These are phyloP conservation scores for Kryphioiulus occultus DNA, from an alignment of 2,888 invertebrate species.

Conservation along the genomic window DNA sequence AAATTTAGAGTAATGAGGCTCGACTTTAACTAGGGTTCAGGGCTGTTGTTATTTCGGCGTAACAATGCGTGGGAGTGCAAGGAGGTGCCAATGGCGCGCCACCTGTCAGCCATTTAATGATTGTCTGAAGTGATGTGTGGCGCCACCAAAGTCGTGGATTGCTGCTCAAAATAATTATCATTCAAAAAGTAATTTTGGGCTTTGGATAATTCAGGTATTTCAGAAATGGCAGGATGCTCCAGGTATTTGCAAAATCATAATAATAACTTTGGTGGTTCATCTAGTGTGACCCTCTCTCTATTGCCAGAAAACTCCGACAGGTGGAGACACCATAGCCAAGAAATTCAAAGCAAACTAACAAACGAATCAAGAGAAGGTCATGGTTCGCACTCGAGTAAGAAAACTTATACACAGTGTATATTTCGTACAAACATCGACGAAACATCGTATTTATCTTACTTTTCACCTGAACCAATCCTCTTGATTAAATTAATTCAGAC, in stretches of 20 bases:
- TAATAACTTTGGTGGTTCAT: neutral
- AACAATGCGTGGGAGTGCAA: slow-evolving; percentile 10
- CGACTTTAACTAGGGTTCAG: neutral
- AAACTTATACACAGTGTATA: no score
- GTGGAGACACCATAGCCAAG: neutral
- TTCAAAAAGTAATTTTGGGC: neutral
- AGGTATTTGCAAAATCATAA: slow-evolving; percentile 18
- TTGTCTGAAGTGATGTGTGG: slow-evolving; percentile 32
- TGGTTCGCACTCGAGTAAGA: neutral
- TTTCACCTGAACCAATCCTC: no score
- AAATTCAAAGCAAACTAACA: no score
- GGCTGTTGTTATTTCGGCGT: neutral
- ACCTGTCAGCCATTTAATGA: slow-evolving; percentile 36
- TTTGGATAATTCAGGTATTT: neutral
- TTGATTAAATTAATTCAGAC: no score
- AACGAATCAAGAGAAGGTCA: neutral
- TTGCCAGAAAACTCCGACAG: neutral
- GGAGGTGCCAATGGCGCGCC: neutral
- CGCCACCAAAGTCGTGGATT: neutral
- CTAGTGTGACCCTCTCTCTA: neutral
- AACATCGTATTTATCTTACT: no score
- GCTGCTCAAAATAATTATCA: neutral
- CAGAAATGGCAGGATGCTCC: neutral
- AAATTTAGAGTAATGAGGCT: slow-evolving; percentile 24
- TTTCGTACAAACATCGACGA: no score